Evolutionary conservation across 2,797 vertebrate species (phyloP).

Genomic region (Australoheros facetus): DNA sequence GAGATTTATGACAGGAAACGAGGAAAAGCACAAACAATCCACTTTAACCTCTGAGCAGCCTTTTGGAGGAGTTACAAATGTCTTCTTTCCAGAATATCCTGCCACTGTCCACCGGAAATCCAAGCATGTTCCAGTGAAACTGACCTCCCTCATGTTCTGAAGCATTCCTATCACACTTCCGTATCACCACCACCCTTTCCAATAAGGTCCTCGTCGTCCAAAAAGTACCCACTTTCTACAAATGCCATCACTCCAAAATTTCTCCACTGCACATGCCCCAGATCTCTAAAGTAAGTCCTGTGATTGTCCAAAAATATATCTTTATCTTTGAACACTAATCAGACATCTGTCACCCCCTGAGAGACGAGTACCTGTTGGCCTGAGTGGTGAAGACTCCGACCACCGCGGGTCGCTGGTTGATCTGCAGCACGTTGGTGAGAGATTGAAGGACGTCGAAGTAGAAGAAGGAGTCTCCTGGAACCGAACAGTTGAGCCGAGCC

Average conservation of each 20-base stretch:
- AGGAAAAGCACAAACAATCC: no score
- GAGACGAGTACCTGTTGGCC: conserved; percentile 86
- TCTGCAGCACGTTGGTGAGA: conserved; percentile 91
- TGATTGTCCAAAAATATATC: not conserved
- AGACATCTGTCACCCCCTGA: not conserved
- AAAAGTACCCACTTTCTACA: not conserved
- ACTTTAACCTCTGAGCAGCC: no score
- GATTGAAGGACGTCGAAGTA: conserved; percentile 97
- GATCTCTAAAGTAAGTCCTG: no score
- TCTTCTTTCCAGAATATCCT: not conserved
- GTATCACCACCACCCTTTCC: not conserved
- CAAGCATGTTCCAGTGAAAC: not conserved
- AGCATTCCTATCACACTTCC: no score
- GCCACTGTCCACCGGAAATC: not conserved
- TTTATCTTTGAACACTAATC: no score
- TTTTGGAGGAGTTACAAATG: not conserved
- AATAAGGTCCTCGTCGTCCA: not conserved
- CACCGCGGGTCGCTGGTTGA: conserved; percentile 88
- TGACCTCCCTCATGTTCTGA: no score
- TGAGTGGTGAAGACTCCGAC: conserved; percentile 96
- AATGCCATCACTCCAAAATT: not conserved
- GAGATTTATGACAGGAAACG: no score
- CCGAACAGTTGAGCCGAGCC: conserved; percentile 94
- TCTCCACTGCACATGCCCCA: not conserved
- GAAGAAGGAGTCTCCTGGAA: conserved; percentile 95